Base-by-base conservation (phyloP, 2,797 vertebrate genomes). In the Thunnus albacares region DNA sequence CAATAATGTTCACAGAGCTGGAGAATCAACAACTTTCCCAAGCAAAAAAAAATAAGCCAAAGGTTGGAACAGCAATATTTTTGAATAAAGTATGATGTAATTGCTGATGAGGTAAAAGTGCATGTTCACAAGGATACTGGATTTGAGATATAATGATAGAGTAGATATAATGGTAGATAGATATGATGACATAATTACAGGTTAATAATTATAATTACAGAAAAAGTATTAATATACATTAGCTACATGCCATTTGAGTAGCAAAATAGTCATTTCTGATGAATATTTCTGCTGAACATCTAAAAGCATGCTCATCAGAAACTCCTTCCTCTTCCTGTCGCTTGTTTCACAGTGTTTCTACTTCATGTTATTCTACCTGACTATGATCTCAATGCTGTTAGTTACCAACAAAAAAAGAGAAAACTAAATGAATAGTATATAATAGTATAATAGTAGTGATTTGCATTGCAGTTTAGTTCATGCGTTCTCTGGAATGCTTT, bases 321-420 rank as follows among this genome's bases (percentile, higher is more conserved):
- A 38, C 72, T 26, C 20, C 52, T 70, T 75, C n/a, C n/a, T 77
- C 30, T 51, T 51, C 38, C 38, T 3, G 2, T 59, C 52, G 43
- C 14, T 64, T 4, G 18, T 24, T 57, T 14, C 20, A 1, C 30
- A 28, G 20, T 5, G 45, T 22, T 70, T 56, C 15, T 57, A 24
- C 3, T 24, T 47, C 20, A 33, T 26, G 8, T 15, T 14, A 2
- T 47, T 52, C 5, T 9, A 1, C 17, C 13, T 28, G 15, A 6
- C 62, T 38, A 18, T 35, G 38, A 38, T 53, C 18, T 51, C 15
- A 52, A 13, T 10, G 30, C 10, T 64, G 20, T 49, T 6, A 20
- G 11, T 51, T n/a, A 7, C 13, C 0, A 5, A 41, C 15, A 28
- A n/a, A 59, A 47, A 4, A 18, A 9, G 41, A 41, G 30, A 15